Base-by-base conservation (phyloP, 2,888 invertebrate genomes). In the Folsomia manolachei region DNA sequence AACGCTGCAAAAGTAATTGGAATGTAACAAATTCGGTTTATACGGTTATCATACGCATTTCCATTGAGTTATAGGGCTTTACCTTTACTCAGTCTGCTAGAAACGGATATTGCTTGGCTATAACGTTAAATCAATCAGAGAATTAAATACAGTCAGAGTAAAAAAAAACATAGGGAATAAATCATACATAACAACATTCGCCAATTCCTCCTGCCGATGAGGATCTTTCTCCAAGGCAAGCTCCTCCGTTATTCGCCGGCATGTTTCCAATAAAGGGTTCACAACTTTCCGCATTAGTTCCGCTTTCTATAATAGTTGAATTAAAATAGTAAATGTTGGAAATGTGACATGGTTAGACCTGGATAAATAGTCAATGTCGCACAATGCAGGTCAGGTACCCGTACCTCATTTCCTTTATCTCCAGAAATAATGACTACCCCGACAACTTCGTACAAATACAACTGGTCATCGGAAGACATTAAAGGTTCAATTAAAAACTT, bases 51-150 rank as follows among this genome's bases (percentile, higher is more conserved):
- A n/a, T n/a, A n/a, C n/a, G n/a, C n/a, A n/a, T n/a, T n/a, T n/a
- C n/a, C n/a, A n/a, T n/a, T n/a, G n/a, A n/a, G n/a, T n/a, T n/a
- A n/a, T n/a, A n/a, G n/a, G n/a, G n/a, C n/a, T n/a, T n/a, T n/a
- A n/a, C n/a, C n/a, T 82, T 88, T 88, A 79, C 87, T 87, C 64
- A 86, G 85, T 21, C 87, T 85, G 76, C 87, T 87, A 80, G 86
- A 86, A 70, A 86, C 84, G 19, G 85, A 84, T 82, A 87, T 86
- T 53, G 86, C 85, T 81, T 86, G 86, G 69, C 84, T 84, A 62
- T 24, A 63, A n/a, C n/a, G 39, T 27, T 14, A 61, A 65, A 63
- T 68, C 71, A 7, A 27, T 21, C 53, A 53, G n/a, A n/a, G n/a
- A n/a, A n/a, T n/a, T n/a, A n/a, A 7, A 72, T 70, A 73, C 72